Evolutionary conservation across 2,113 vertebrate genomes (phyloP).

Genomic region (Petrocephalus zakoni): DNA sequence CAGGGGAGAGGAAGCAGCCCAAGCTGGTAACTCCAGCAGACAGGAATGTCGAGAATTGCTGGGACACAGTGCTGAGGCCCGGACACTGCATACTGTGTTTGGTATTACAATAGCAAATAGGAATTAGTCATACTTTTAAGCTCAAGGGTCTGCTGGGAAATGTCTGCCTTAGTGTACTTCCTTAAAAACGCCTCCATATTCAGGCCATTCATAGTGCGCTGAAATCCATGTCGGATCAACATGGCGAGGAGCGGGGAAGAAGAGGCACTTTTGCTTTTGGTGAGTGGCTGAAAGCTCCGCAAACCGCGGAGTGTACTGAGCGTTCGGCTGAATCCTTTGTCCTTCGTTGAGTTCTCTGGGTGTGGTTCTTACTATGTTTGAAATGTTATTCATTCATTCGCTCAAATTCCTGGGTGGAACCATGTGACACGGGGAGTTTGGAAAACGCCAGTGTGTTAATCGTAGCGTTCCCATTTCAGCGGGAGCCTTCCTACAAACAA

Average conservation of each 20-base stretch:
- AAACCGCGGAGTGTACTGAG: no score
- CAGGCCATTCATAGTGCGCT: background rate
- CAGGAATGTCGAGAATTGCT: constrained; percentile 17
- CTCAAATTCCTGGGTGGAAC: background rate
- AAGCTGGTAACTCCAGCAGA: constrained; percentile 3
- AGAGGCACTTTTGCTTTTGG: background rate
- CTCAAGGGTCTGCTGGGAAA: background rate
- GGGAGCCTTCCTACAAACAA: background rate
- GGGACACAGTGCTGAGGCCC: background rate
- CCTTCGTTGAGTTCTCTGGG: background rate
- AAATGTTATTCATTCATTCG: background rate
- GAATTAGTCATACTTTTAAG: constrained; percentile 14
- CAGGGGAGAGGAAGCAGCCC: background rate
- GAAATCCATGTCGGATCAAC: background rate
- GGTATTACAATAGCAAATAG: constrained; percentile 6
- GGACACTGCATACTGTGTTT: background rate
- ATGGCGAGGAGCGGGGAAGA: background rate
- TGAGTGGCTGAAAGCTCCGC: background rate
- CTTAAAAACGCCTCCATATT: background rate
- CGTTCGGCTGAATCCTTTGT: background rate
- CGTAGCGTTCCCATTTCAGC: background rate
- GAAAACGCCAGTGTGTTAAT: background rate
- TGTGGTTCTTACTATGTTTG: background rate
- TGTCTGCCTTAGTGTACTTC: background rate
- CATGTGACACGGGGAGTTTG: background rate